These are phyloP conservation scores for Amphimallon solstitiale DNA, from an alignment of 2,888 invertebrate species.

Conservation along the genomic window DNA sequence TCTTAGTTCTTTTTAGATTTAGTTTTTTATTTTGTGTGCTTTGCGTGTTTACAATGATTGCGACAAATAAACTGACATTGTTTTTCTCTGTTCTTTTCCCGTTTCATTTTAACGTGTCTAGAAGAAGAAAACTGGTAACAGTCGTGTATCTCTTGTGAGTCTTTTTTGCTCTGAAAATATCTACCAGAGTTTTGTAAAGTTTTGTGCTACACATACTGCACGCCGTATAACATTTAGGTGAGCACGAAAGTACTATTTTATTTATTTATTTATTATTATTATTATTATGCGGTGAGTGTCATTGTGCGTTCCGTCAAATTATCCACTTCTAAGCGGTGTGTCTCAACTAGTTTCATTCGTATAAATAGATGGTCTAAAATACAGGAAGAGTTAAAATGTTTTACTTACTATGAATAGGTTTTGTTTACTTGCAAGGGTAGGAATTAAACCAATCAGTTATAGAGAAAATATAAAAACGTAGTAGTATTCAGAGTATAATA, in stretches of 20 bases:
- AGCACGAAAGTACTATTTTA: conserved; percentile 38
- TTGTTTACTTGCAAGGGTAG: too few species aligned
- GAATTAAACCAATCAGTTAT: too few species aligned
- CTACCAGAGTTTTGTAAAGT: conserved; percentile 39
- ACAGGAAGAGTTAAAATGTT: too few species aligned
- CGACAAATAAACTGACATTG: conserved; percentile 40
- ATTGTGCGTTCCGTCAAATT: too few species aligned
- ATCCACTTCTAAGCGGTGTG: too few species aligned
- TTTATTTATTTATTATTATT: conserved; percentile 14
- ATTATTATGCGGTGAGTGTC: neutral
- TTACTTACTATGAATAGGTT: too few species aligned
- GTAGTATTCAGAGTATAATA: too few species aligned
- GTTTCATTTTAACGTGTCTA: conserved; percentile 49
- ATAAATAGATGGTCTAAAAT: too few species aligned
- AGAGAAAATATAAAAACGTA: too few species aligned
- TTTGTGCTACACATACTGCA: conserved; percentile 40
- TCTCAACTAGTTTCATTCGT: neutral
- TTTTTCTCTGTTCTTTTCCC: conserved; percentile 41
- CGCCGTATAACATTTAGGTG: conserved; percentile 38
- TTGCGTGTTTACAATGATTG: neutral
- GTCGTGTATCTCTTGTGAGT: conserved; percentile 61
- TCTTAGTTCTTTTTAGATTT: neutral
- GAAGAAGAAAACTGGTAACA: conserved; percentile 63
- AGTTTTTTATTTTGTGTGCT: conserved; percentile 5
- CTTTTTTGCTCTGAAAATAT: conserved; percentile 42